Evolutionary conservation across 2,888 invertebrate species (phyloP).

Genomic region (Cristatella mucedo): DNA sequence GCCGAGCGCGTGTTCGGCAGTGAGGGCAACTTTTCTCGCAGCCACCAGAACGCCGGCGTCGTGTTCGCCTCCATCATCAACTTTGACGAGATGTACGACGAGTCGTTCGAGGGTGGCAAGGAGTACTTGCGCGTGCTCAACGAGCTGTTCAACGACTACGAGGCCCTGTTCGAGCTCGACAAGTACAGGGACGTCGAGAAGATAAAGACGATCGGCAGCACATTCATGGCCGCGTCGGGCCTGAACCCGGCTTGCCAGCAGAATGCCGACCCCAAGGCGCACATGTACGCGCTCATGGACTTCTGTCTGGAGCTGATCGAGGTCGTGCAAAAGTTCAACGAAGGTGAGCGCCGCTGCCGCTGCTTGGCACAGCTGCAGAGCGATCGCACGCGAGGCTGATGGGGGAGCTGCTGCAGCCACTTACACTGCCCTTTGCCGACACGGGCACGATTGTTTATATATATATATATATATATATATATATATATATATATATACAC

Average conservation of each 20-base stretch:
- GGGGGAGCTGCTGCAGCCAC: no score
- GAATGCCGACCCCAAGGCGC: conserved; percentile 55
- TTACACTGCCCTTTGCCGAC: no score
- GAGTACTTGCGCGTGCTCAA: conserved; percentile 86
- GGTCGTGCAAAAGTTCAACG: conserved; percentile 32
- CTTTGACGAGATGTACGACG: conserved; percentile 94
- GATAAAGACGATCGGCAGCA: conserved; percentile 86
- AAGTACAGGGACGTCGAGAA: conserved; percentile 79
- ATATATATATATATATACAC: no score
- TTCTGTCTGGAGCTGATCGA: conserved; percentile 77
- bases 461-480: no score
- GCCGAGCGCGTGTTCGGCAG: conserved; percentile 80
- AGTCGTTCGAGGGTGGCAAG: conserved; percentile 80
- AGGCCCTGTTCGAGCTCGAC: conserved; percentile 66
- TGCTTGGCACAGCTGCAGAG: no score
- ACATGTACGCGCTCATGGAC: conserved; percentile 73
- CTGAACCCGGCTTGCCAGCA: conserved; percentile 60
- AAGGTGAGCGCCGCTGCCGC: conserved; percentile 12
- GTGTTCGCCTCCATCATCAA: conserved; percentile 92
- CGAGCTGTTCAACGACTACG: conserved; percentile 87
- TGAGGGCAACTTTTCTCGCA: conserved; percentile 61
- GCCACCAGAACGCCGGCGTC: conserved; percentile 76
- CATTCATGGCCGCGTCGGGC: conserved; percentile 94
- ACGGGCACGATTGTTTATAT: no score
- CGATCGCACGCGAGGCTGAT: no score